Evolutionary conservation across 1,140 invertebrate genomes (phyloP), one percentile per base, ranked within the genome.

Genomic region (Aricia agestis): DNA sequence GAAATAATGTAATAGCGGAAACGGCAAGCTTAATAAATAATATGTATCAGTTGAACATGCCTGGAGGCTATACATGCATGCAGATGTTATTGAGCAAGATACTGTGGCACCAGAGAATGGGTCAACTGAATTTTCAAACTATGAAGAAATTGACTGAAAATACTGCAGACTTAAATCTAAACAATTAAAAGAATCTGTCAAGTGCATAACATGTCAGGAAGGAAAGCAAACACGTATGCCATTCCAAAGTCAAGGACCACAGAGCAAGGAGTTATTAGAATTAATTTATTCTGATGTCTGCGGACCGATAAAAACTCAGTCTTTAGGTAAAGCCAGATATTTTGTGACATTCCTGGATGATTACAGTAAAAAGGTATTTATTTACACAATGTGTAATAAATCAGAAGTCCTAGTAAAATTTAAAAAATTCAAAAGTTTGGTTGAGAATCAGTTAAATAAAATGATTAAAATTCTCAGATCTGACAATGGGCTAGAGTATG

Each of bases 271-370:
- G 25, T 25, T 25, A 25, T 3, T 25, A 3, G 25, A 25, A 25
- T 25, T 25, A 25, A 25, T 25, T 25, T 3, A 25, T 25, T 25
- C 25, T 25, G 25, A 25, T 25, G 25, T 25, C 25, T 25, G 25
- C 73, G 91, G 92, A 13, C 89, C 87, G 7, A 88, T 92, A 85
- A 77, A 84, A 32, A 74, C 78, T 6, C 52, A 68, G 25, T 84
- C 83, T 25, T 67, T 83, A 9, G 85, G 86, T 10, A 78, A 78
- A 10, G 77, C 79, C 6, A 74, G 68, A 67, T 93, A 91, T 74
- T 84, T 90, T 32, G 13, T 90, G 3, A 85, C 90, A 0, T 86
- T 92, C 61, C 82, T 88, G 4, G 89, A 93, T 77, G 89, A 92
- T 41, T 86, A 69, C 65, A 81, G 81, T 7, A 78, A 84, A 68